phyloP scores from a whole-genome alignment of 92 coral and sea anemone genomes.

The Metridium senile region DNA sequence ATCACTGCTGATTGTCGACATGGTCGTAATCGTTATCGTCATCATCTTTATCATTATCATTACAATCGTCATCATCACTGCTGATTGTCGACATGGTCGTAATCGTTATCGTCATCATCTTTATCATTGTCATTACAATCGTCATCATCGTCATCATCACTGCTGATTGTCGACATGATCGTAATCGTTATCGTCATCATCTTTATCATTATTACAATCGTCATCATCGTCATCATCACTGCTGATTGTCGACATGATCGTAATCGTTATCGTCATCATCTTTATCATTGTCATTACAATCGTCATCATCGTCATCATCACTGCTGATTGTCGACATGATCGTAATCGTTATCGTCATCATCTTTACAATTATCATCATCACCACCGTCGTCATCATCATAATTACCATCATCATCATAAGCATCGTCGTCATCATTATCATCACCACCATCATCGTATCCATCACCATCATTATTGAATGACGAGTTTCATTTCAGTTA shows the following conservation, averaged over 20 bases:
- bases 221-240: neutral
- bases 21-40: constrained; percentile 37
- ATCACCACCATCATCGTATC: neutral
- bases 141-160: neutral
- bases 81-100: too few relatives aligned
- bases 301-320: neutral
- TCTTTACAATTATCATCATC: neutral
- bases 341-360: neutral
- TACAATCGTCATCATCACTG: neutral
- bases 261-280: neutral
- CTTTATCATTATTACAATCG: neutral
- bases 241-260: neutral
- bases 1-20: constrained; percentile 65
- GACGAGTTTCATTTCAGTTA: too few relatives aligned
- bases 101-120: neutral
- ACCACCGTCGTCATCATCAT: neutral
- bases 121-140: too few relatives aligned
- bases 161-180: neutral
- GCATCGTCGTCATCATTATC: neutral
- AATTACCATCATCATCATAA: neutral
- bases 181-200: neutral
- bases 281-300: neutral
- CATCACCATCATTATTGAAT: neutral
- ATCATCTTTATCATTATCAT: neutral
- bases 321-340: neutral